These are phyloP conservation scores for Xerus rutilus DNA, from an alignment of 2,797 vertebrate species.

Conservation along the genomic window DNA sequence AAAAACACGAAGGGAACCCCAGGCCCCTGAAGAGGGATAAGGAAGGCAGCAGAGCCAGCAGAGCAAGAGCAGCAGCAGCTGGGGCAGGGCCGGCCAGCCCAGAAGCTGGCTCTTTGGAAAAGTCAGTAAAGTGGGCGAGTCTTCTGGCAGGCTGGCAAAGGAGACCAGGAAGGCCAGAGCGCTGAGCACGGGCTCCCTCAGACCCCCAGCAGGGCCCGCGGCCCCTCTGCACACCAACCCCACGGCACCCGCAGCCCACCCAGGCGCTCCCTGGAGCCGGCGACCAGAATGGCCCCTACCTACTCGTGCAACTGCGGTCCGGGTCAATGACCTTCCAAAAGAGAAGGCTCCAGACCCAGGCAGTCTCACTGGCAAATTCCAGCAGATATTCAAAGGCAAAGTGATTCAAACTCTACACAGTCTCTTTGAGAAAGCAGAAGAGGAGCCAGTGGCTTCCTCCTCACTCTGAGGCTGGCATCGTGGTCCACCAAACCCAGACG, in stretches of 20 bases:
- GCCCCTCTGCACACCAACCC: fast-evolving
- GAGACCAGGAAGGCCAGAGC: background rate
- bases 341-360: background rate
- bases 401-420: background rate
- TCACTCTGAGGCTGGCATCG: fast-evolving
- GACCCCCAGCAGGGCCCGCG: no score
- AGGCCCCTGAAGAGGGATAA: background rate
- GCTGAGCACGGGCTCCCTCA: no score
- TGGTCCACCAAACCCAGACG: background rate
- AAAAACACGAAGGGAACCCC: background rate
- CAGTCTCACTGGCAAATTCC: background rate
- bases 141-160: background rate
- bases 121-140: background rate
- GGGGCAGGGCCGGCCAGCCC: no score
- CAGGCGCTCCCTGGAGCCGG: background rate
- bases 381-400: background rate
- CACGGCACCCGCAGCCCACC: background rate
- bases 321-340: background rate
- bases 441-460: no score
- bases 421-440: background rate
- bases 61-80: background rate
- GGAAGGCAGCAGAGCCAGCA: fast-evolving
- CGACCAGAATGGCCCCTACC: no score
- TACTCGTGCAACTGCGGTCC: fast-evolving
- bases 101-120: background rate